Base-by-base conservation (phyloP, 1,140 invertebrate species). In the Eurosta solidaginis region DNA sequence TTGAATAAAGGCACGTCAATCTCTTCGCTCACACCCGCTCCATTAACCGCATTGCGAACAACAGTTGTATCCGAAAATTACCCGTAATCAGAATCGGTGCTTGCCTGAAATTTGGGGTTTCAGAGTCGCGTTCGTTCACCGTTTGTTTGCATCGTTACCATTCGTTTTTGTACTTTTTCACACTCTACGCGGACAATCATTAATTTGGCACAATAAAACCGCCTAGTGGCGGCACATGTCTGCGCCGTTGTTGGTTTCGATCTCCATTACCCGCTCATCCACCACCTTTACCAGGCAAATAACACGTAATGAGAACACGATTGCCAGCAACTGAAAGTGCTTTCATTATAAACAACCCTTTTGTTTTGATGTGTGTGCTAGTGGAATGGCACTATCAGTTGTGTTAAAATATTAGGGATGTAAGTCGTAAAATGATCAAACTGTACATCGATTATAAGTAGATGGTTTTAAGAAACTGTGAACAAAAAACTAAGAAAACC, bases 141-240 rank as follows among this genome's bases (percentile, higher is more conserved):
- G 3, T 68, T 68, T 42, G 59, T 40, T 68, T 40, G 33, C 6
- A 6, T 68, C 36, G 59, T 68, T 68, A 68, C 59, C 59, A 17
- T n/a, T 68, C 40, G 29, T 33, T 33, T 40, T 27, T 68, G 59
- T n/a, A 36, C 25, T 40, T 9, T 29, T 68, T 20, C n/a, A n/a
- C 33, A 25, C 20, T 2, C 2, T 52, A 20, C 59, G 59, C 27
- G 59, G 33, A 68, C 59, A 68, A 68, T 68, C 29, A 68, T 68
- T 68, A 68, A 68, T 68, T 68, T 40, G 59, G 59, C 59, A 68
- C 27, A 68, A 68, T 33, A 68, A 68, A 42, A 36, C 59, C 59
- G 33, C 59, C 59, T 33, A 68, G 33, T 33, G 59, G 59, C 33
- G 59, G 59, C 33, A 68, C 59, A 40, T 42, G 59, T 68, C 59